These are phyloP conservation scores for Dromius quadrimaculatus DNA, from an alignment of 2,888 invertebrate species.

Conservation along the genomic window DNA sequence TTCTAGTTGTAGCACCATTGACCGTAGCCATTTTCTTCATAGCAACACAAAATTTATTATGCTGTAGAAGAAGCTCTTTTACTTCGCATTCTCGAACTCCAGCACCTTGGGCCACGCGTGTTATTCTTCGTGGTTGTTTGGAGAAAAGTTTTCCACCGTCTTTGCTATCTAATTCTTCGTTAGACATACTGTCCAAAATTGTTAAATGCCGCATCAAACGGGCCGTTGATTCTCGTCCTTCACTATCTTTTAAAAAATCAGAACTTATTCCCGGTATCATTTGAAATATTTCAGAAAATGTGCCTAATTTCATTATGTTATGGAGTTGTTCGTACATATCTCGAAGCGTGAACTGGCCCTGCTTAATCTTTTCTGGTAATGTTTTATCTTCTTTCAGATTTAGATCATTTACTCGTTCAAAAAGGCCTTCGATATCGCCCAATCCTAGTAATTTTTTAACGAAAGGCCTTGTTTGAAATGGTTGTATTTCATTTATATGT, in stretches of 20 bases:
- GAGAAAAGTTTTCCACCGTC: conserved; percentile 97
- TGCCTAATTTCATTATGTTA: conserved; percentile 99
- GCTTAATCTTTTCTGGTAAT: conserved; percentile 96
- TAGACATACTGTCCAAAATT: conserved; percentile 99
- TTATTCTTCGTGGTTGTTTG: conserved; percentile 86
- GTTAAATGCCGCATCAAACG: conserved; percentile 98
- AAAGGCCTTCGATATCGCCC: conserved; percentile 98
- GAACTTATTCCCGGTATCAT: conserved; percentile 99
- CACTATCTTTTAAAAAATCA: conserved; percentile 98
- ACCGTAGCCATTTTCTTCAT: conserved; percentile 99
- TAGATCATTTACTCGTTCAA: conserved; percentile 96
- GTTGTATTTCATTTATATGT: conserved; percentile 98
- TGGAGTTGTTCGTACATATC: conserved; percentile 99
- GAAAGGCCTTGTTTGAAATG: conserved; percentile 99
- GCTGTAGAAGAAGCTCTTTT: conserved; percentile 97
- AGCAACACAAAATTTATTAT: conserved; percentile 99
- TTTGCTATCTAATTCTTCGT: conserved; percentile 94
- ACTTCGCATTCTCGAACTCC: conserved; percentile 87
- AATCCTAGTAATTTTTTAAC: conserved; percentile 97
- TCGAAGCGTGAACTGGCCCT: conserved; percentile 97
- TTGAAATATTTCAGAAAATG: conserved; percentile 99
- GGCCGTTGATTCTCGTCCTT: conserved; percentile 98
- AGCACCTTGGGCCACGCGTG: conserved; percentile 91
- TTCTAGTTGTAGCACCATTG: conserved; percentile 98
- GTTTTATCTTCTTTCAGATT: conserved; percentile 99